A percentile compares a stretch with the other conserved stretches of the same genome.
Conservation (phyloP, 2,797 vertebrate species). For the Sebastes vulpes region DNA sequence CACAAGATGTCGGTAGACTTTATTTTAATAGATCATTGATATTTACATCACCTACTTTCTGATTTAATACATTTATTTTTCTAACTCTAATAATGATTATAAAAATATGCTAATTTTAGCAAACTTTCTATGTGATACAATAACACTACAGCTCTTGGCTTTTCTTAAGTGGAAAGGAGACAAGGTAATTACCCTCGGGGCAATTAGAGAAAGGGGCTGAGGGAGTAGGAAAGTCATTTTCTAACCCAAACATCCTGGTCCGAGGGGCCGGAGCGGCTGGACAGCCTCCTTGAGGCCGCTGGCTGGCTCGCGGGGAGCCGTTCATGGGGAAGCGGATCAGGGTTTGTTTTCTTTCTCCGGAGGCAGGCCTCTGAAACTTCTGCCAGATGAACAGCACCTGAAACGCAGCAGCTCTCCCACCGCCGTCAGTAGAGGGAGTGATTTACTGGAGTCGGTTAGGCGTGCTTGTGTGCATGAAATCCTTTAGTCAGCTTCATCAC, state of each 20-base stretch:
- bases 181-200: conserved; percentile 85
- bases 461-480: conserved; percentile 30
- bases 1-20: conserved; percentile 21
- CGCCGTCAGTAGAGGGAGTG: conserved; percentile 70
- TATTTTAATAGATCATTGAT: conserved; percentile 51
- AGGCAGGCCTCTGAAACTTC: conserved; percentile 76
- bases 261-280: conserved; percentile 76
- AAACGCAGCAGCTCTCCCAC: conserved; percentile 52
- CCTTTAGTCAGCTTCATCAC: conserved; percentile 56
- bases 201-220: conserved; percentile 83
- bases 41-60: conserved; percentile 34
- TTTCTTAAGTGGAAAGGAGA: conserved; percentile 81
- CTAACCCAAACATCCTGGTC: conserved; percentile 89
- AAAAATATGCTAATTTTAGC: conserved; percentile 59
- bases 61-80: conserved; percentile 64
- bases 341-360: conserved; percentile 84
- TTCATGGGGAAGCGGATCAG: conserved; percentile 76
- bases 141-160: conserved; percentile 72
- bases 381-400: conserved; percentile 87
- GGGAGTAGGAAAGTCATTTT: conserved; percentile 87
- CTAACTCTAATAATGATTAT: conserved; percentile 49
- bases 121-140: conserved; percentile 58
- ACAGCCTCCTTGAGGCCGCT: conserved; percentile 73
- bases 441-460: conserved; percentile 49
- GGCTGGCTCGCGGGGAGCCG: conserved; percentile 69